Evolutionary conservation across 2,113 vertebrate genomes (phyloP).

Genomic region (Tachysurus vachellii): DNA sequence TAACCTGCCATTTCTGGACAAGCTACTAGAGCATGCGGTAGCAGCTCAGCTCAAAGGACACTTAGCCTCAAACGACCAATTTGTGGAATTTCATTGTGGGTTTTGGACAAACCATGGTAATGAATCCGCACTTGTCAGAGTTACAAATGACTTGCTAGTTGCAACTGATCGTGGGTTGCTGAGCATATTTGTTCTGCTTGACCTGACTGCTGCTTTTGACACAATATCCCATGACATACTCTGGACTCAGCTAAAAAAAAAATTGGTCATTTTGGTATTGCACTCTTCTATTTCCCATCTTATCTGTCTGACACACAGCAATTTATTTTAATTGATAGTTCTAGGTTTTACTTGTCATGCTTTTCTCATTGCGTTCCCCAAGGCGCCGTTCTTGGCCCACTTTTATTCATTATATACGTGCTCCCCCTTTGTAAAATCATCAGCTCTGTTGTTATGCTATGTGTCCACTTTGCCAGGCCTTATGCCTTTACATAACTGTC

Average conservation of each 20-base stretch:
- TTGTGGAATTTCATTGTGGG: neutral
- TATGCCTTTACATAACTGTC: neutral
- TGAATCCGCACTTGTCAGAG: neutral
- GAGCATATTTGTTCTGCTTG: neutral
- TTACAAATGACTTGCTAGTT: neutral
- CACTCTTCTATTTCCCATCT: neutral
- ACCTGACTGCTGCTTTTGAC: neutral
- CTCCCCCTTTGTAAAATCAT: neutral
- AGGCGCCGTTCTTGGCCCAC: neutral
- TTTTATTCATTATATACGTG: neutral
- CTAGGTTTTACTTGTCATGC: neutral
- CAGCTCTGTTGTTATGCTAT: neutral
- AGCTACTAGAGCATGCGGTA: neutral
- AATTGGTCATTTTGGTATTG: neutral
- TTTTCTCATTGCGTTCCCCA: neutral
- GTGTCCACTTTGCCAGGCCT: neutral
- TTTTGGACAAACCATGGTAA: neutral
- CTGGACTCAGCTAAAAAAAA: neutral
- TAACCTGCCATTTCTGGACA: slow-evolving; percentile 3
- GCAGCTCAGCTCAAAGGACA: neutral
- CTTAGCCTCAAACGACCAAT: neutral
- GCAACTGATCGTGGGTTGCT: neutral
- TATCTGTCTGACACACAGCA: neutral
- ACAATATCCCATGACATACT: neutral
- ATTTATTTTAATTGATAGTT: neutral